A percentile compares a stretch with the other conserved stretches of the same genome.
Conservation (phyloP, 2,888 invertebrate genomes). For the Rotaria sp. region DNA sequence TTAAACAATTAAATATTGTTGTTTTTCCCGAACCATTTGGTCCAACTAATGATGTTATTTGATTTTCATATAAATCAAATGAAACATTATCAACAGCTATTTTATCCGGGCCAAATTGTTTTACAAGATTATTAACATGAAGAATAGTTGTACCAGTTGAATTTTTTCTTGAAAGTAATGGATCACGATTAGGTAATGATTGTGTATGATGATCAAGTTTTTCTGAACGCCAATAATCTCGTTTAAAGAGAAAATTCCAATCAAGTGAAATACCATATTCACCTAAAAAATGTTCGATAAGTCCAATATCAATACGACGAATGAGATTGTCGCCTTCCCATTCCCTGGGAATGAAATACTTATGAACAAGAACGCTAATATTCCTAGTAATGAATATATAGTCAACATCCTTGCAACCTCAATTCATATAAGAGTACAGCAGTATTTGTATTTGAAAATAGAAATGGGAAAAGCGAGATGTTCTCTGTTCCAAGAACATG, state of each 20-base stretch:
- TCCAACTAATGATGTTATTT: not conserved
- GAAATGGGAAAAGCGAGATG: too few relatives aligned
- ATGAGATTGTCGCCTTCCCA: too few relatives aligned
- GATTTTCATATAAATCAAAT: not conserved
- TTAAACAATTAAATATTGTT: slow-evolving; percentile 45
- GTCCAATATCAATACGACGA: too few relatives aligned
- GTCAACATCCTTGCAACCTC: too few relatives aligned
- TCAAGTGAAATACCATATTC: slow-evolving; percentile 53
- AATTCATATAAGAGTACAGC: too few relatives aligned
- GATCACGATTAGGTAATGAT: not conserved
- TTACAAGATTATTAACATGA: not conserved
- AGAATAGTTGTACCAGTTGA: not conserved
- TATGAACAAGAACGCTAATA: too few relatives aligned
- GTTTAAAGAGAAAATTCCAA: slow-evolving; percentile 54
- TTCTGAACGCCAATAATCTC: slow-evolving; percentile 42
- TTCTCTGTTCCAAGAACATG: too few relatives aligned
- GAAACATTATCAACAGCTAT: not conserved
- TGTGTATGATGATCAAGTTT: not conserved
- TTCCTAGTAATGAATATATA: too few relatives aligned
- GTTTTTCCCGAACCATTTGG: not conserved
- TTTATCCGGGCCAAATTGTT: not conserved
- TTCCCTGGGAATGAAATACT: too few relatives aligned
- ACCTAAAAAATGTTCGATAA: not conserved
- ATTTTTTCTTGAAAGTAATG: not conserved
- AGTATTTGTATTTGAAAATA: too few relatives aligned